Evolutionary conservation across 2,113 vertebrate species (phyloP), one percentile per base, ranked within the genome.

Genomic region (Equus quagga): DNA sequence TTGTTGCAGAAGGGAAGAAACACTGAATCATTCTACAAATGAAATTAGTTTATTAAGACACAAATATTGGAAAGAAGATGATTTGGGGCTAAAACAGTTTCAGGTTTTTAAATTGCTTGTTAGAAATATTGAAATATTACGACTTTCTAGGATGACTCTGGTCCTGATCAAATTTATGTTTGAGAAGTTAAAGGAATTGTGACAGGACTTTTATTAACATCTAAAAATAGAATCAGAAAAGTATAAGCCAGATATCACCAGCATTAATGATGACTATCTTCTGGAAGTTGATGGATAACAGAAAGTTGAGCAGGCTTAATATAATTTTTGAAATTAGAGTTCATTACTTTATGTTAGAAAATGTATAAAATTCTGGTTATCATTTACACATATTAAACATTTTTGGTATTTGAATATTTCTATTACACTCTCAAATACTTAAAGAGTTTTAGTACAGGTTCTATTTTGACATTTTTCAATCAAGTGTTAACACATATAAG

Each of bases 131-230:
- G 28, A 90, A 79, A 64, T n/a, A 15, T 86, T 73, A 58, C 44
- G 23, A 73, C 2, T 83, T 75, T 21, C 28, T 70, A 26, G 3
- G 49, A 49, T 82, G 80, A 86, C 44, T 85, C n/a, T 88, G 14
- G 18, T 67, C 6, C 24, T 54, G 58, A 94, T 44, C 6, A 97
- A 24, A 69, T 83, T 69, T 88, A 17, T 62, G 6, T 67, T 84
- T 67, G 21, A 73, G 31, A 96, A n/a, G 26, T 94, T 79, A 65
- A 65, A 91, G 49, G 2, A 93, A 88, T 80, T 91, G 11, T 95
- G 15, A 44, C 17, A 95, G 13, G 11, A 83, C 3, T 15, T 84
- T 83, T 33, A 28, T 54, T 82, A 76, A 91, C 24, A 70, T 44
- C 23, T 58, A 70, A 93, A 31, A 6, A 56, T 46, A 49, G 58